Evolutionary conservation across 2,888 invertebrate genomes (phyloP).

Genomic region (Agrotis segetum): DNA sequence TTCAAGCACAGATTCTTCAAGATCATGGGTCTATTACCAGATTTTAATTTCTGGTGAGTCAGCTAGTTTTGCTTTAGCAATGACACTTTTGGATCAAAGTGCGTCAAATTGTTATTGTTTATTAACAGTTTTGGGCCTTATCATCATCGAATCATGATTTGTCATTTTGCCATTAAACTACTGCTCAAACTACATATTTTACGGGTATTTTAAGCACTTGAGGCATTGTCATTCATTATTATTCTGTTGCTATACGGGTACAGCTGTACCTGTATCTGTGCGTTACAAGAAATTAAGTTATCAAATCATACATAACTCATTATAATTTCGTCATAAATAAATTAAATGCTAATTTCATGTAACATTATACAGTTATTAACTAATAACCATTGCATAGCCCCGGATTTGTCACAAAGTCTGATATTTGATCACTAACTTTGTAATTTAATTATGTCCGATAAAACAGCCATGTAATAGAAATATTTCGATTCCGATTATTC

Average conservation of each 20-base stretch:
- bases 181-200: too few species aligned
- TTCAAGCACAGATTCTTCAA: not conserved
- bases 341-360: slow-evolving; percentile 25
- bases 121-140: too few species aligned
- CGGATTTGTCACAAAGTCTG: slow-evolving; percentile 16
- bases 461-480: slow-evolving; percentile 23
- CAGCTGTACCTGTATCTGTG: too few species aligned
- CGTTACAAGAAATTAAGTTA: not conserved
- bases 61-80: too few species aligned
- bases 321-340: not conserved
- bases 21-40: too few species aligned
- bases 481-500: not conserved
- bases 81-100: too few species aligned
- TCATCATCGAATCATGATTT: too few species aligned
- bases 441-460: slow-evolving; percentile 33
- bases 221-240: slow-evolving; percentile 26
- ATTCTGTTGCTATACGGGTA: not conserved
- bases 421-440: slow-evolving; percentile 45
- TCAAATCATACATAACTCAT: not conserved
- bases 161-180: not conserved
- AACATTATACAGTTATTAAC: slow-evolving; percentile 28
- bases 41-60: too few species aligned
- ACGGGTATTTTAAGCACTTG: too few species aligned
- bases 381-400: slow-evolving; percentile 11
- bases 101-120: too few species aligned